A percentile compares a stretch with the other conserved stretches of the same genome.
Conservation (phyloP, 2,888 invertebrate species). For the Phyllotreta striolata region DNA sequence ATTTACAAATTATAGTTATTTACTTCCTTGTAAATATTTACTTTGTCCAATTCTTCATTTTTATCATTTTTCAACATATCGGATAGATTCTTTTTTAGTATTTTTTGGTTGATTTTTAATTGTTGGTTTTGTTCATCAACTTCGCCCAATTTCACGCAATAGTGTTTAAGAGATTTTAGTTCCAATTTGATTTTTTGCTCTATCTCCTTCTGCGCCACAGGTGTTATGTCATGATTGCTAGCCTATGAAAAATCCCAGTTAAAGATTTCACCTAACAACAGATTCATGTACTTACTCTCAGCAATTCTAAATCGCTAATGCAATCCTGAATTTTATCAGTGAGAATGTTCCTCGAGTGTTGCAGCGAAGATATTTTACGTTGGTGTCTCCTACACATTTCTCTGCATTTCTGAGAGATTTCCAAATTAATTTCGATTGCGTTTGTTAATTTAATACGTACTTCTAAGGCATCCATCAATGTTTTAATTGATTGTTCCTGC, state of each 20-base stretch:
- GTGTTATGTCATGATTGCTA: neutral
- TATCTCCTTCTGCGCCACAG: constrained; percentile 49
- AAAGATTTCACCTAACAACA: neutral
- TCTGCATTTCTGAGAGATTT: neutral
- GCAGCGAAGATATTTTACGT: neutral
- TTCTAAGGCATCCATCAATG: constrained; percentile 1
- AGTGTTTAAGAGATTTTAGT: constrained; percentile 51
- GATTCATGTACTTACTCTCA: constrained; percentile 1
- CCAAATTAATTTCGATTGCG: neutral
- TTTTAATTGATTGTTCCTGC: neutral
- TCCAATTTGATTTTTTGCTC: constrained; percentile 54
- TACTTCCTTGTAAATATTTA: constrained; percentile 3
- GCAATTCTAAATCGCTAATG: neutral
- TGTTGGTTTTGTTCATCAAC: constrained; percentile 54
- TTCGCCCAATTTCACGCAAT: constrained; percentile 52
- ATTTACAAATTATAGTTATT: neutral
- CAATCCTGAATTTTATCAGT: neutral
- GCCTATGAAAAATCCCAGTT: neutral
- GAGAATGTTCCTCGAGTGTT: neutral
- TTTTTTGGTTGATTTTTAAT: constrained; percentile 46
- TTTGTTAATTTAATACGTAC: neutral
- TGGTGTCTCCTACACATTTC: neutral
- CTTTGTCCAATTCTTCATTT: constrained; percentile 12
- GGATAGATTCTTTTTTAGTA: constrained; percentile 22
- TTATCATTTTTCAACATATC: too few species aligned